phyloP scores from a whole-genome alignment of 2,888 invertebrate species.

The Pterobdella sp. region DNA sequence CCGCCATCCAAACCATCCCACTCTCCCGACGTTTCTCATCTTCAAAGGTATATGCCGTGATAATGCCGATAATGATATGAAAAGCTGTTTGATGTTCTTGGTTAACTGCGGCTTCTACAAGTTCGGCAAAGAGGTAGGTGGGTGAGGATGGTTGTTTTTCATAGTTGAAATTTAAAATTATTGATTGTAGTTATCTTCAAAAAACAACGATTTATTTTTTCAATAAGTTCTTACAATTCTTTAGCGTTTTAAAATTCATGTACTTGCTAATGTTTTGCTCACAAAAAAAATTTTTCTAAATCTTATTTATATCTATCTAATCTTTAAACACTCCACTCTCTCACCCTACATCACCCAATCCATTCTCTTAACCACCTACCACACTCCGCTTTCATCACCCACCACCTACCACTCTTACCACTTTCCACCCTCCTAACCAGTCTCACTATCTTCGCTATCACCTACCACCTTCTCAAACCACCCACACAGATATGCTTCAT shows the following conservation, averaged over 20 bases:
- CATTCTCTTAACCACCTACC: not conserved
- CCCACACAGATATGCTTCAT: constrained; percentile 69
- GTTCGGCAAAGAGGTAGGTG: constrained; percentile 63
- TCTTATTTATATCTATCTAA: not conserved
- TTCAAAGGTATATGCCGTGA: constrained; percentile 71
- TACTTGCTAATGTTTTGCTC: too few relatives aligned
- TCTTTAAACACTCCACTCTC: not conserved
- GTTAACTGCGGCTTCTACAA: constrained; percentile 92
- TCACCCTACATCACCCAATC: not conserved
- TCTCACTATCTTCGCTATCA: not conserved
- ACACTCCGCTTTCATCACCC: not conserved
- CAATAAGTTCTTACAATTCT: not conserved
- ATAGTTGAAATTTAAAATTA: not conserved
- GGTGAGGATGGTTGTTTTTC: not conserved
- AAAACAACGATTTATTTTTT: not conserved
- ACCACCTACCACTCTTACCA: not conserved
- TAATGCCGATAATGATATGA: constrained; percentile 74
- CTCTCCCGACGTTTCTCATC: constrained; percentile 50
- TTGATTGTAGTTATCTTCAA: not conserved
- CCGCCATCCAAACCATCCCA: constrained; percentile 44
- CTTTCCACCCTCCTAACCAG: not conserved
- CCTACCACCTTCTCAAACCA: not conserved
- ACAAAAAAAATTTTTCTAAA: not conserved
- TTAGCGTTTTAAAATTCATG: not conserved
- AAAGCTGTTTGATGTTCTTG: constrained; percentile 73